Evolutionary conservation across 2,113 vertebrate genomes (phyloP), one percentile per base, ranked within the genome.

Genomic region (Mungos mungo): DNA sequence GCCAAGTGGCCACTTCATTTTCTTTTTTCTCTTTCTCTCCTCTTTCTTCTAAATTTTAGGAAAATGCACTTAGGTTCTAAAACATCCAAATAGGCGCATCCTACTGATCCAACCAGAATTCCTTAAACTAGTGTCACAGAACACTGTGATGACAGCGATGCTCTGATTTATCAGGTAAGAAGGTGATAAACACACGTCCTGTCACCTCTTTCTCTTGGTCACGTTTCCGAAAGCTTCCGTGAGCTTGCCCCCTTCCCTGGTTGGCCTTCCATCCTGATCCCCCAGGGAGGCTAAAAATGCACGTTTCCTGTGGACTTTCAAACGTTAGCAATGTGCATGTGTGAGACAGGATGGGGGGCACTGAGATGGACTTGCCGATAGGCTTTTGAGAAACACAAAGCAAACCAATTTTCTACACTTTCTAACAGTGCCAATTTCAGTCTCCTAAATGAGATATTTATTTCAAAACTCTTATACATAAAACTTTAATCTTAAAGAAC

Each of bases 141-240:
- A 29, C 47, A 23, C 72, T 45, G 21, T 38, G 45, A 41, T 5
- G 23, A 21, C 8, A 25, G 4, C 16, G 25, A 50, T 3, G 31
- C 8, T 16, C 14, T 52, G 0, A 27, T 27, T 69, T n/a, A 13
- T 13, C 21, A 27, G 9, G 9, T 14, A 15, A 52, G 2, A 13
- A 52, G 14, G 4, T 4, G 23, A 27, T 4, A 3, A 9, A 41
- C 10, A 31, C 23, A 3, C 0, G 4, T 4, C 7, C 23, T 1
- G 1, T 13, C 15, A 8, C 35, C 2, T 66, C 47, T 33, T 27
- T 81, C 31, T 66, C 52, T 29, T 2, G 10, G 14, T 41, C 23
- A 0, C 3, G 8, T n/a, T 21, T 83, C 14, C 11, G 27, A 47
- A 33, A n/a, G 10, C 27, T 12, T 29, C 35, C 25, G 2, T 14